Evolutionary conservation across 2,113 vertebrate species (phyloP).

Genomic region (Zootoca vivipara): DNA sequence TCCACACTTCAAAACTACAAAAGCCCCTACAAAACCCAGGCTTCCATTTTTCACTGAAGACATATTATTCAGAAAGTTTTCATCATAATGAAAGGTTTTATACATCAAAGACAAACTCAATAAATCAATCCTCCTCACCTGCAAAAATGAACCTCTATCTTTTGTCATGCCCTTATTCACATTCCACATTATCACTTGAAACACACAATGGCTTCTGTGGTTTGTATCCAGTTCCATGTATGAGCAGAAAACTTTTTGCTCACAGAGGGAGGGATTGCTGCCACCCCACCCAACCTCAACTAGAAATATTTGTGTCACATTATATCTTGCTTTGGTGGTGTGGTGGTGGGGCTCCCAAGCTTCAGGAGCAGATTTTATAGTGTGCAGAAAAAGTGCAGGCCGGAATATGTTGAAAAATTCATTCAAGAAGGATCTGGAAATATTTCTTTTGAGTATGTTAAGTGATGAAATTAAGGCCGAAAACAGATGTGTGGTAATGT

Average conservation of each 20-base stretch:
- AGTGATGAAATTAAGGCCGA: too few species aligned
- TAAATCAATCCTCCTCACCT: slow-evolving; percentile 43
- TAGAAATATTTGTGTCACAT: not conserved
- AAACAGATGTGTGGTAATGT: too few species aligned
- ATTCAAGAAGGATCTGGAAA: too few species aligned
- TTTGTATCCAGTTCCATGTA: not conserved
- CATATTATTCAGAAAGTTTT: slow-evolving; percentile 34
- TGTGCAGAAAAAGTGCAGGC: not conserved
- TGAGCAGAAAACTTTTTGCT: not conserved
- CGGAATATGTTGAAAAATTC: too few species aligned
- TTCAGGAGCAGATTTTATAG: not conserved
- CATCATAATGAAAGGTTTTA: slow-evolving; percentile 37
- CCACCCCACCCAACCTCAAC: not conserved
- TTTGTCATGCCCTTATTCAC: slow-evolving; percentile 38
- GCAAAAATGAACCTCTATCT: slow-evolving; percentile 12
- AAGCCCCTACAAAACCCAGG: slow-evolving; percentile 3
- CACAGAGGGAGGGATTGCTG: not conserved
- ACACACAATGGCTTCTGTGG: not conserved
- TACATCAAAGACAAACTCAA: slow-evolving; percentile 32
- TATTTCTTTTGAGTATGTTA: too few species aligned
- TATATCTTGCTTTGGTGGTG: not conserved
- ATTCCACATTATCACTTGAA: slow-evolving; percentile 19
- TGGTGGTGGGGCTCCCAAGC: not conserved
- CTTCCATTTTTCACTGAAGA: not conserved
- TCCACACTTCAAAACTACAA: not conserved